Conservation (phyloP, 2,797 vertebrate genomes). For the Dicrostonyx torquatus region DNA sequence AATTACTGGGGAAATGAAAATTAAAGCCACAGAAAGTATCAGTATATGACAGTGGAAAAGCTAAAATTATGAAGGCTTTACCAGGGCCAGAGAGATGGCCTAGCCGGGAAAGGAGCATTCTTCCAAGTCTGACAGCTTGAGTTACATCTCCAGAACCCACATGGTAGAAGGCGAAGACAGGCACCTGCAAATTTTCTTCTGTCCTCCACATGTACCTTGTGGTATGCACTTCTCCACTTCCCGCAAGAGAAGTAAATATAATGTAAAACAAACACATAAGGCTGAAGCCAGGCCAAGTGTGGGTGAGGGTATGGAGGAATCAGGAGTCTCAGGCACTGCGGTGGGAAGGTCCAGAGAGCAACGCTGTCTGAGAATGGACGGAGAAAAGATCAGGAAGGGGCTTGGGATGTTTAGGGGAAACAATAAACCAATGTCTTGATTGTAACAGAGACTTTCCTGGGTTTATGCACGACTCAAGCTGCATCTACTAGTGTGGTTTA, state of each 20-base stretch:
- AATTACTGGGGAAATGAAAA: background rate
- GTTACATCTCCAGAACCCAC: background rate
- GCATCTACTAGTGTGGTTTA: background rate
- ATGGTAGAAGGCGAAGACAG: background rate
- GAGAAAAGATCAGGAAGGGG: no score
- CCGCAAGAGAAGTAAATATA: background rate
- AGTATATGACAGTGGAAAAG: background rate
- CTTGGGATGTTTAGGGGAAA: background rate
- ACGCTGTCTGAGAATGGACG: background rate
- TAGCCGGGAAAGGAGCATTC: background rate
- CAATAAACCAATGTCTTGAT: background rate
- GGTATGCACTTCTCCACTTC: background rate
- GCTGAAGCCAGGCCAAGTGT: background rate
- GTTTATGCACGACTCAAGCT: background rate
- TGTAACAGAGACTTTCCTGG: background rate
- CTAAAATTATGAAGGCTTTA: background rate
- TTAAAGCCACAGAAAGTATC: background rate
- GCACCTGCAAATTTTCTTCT: background rate
- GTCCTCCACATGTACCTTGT: background rate
- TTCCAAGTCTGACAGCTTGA: background rate
- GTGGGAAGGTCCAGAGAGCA: background rate
- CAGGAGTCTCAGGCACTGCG: no score
- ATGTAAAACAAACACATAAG: background rate
- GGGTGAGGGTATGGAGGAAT: background rate
- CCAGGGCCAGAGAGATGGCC: background rate